A percentile compares a stretch with the other conserved stretches of the same genome.
Conservation (phyloP, 2,113 vertebrate species). For the Cairina moschata region DNA sequence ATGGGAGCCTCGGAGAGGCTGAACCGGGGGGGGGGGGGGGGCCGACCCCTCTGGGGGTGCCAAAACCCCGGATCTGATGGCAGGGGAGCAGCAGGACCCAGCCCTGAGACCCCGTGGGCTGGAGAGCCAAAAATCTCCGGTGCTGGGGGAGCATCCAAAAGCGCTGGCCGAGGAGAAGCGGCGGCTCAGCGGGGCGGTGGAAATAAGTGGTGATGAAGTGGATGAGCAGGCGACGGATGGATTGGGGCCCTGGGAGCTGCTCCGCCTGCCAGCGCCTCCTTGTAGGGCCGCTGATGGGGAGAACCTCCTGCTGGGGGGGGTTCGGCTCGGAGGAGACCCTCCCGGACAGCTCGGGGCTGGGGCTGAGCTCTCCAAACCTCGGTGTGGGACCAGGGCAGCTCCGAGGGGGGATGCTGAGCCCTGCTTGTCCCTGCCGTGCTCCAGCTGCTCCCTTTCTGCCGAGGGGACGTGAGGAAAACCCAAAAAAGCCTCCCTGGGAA, state of each 20-base stretch:
- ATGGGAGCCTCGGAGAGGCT: fast-evolving
- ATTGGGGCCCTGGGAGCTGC: neutral
- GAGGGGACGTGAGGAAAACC: neutral
- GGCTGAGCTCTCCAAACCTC: too few species aligned
- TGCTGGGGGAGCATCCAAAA: too few species aligned
- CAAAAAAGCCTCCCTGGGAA: neutral
- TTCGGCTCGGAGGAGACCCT: neutral
- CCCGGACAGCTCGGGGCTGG: neutral
- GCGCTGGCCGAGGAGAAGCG: neutral
- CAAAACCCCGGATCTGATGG: neutral
- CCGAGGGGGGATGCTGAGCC: neutral
- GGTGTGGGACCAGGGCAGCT: too few species aligned
- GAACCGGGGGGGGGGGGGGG: too few species aligned
- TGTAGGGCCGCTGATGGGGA: neutral
- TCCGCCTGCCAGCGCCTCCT: neutral
- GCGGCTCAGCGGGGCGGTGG: neutral
- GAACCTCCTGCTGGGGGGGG: neutral
- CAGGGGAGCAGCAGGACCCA: neutral
- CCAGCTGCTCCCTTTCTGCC: neutral
- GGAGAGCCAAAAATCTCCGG: neutral
- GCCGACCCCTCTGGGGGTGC: neutral
- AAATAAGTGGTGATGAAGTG: neutral
- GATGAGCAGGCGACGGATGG: neutral
- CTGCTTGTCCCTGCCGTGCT: too few species aligned
- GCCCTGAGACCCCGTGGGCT: neutral